phyloP scores from a whole-genome alignment of 2,113 vertebrate species.

The Mormoops blainvillei region DNA sequence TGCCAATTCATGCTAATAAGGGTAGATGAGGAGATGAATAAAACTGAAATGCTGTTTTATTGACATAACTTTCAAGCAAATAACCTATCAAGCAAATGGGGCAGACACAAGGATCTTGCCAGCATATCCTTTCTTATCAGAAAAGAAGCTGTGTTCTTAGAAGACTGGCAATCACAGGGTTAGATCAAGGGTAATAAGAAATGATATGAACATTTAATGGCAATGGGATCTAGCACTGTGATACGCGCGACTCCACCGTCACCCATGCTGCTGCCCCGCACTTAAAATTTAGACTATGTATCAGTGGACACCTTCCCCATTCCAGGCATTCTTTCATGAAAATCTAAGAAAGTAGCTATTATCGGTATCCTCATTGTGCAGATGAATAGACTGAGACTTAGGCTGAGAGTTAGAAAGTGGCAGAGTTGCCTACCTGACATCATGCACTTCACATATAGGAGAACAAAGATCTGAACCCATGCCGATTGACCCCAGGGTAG shows the following conservation, averaged over 20 bases:
- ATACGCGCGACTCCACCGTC: too few relatives aligned
- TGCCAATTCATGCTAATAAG: background rate
- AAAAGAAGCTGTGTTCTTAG: background rate
- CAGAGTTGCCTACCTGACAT: background rate
- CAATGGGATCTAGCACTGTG: background rate
- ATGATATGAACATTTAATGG: background rate
- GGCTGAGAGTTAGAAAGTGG: background rate
- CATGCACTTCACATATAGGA: background rate
- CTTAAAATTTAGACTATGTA: background rate
- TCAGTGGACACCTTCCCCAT: background rate
- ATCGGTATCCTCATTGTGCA: background rate
- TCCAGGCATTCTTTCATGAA: background rate
- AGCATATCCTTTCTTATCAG: background rate
- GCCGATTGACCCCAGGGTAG: background rate
- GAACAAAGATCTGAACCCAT: background rate
- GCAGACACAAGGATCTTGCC: background rate
- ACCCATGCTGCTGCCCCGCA: background rate
- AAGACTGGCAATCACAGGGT: background rate
- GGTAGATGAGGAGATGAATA: background rate
- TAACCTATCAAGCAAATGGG: background rate
- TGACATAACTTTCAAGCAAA: background rate
- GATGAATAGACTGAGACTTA: background rate
- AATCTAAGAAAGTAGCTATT: background rate
- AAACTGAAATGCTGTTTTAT: background rate
- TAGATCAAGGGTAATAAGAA: background rate